Evolutionary conservation across 2,113 vertebrate species (phyloP).

Genomic region (Oxyura jamaicensis): DNA sequence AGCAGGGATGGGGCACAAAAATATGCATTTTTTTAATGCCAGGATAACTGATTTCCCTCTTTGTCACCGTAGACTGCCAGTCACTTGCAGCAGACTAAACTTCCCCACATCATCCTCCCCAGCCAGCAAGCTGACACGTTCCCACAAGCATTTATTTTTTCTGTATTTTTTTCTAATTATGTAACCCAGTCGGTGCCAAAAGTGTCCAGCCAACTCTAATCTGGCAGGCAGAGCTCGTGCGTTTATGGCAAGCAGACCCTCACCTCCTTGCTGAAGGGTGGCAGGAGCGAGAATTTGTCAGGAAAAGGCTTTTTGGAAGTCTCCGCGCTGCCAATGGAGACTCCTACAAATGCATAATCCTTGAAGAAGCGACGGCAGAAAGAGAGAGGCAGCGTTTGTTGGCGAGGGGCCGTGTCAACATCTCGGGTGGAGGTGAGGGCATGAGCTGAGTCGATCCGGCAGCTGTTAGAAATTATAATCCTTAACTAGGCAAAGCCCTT

Average conservation of each 20-base stretch:
- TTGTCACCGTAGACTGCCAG: background rate
- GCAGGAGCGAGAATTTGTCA: background rate
- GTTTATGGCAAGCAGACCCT: background rate
- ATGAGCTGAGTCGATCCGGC: conserved; percentile 37
- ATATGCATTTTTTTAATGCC: background rate
- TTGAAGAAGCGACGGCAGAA: background rate
- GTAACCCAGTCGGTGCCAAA: background rate
- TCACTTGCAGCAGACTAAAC: conserved; percentile 23
- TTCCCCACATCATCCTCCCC: background rate
- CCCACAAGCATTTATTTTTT: background rate
- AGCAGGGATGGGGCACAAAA: background rate
- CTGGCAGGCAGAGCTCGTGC: background rate
- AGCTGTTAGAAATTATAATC: conserved; percentile 55
- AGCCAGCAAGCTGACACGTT: conserved; percentile 13
- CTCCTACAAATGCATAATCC: background rate
- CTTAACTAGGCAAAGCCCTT: conserved; percentile 37
- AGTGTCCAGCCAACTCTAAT: background rate
- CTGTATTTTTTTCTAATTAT: background rate
- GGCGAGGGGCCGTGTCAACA: background rate
- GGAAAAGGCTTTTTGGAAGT: background rate
- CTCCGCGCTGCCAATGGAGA: background rate
- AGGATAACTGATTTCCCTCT: background rate
- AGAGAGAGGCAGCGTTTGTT: background rate
- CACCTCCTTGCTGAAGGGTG: accelerated
- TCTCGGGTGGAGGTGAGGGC: background rate